phyloP scores from a whole-genome alignment of 2,888 invertebrate genomes.

The Rhagonycha fulva region DNA sequence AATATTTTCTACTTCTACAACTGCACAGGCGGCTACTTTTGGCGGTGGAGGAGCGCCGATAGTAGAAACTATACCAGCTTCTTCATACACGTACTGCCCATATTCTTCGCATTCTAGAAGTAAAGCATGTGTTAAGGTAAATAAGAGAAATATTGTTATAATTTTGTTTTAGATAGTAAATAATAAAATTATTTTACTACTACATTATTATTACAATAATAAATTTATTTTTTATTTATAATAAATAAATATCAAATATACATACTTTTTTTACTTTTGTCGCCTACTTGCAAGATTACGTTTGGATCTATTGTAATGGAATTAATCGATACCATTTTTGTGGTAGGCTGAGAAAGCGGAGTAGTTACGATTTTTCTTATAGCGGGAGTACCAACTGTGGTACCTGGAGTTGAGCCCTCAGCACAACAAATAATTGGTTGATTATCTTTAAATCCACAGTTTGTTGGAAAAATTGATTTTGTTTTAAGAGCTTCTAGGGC shows the following conservation, averaged over 20 bases:
- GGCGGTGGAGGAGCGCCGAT: not conserved
- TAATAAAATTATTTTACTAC: too few relatives aligned
- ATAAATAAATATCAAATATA: not conserved
- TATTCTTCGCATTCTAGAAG: slow-evolving; percentile 20
- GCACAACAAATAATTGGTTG: slow-evolving; percentile 44
- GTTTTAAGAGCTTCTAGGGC: slow-evolving; percentile 35
- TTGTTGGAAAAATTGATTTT: slow-evolving; percentile 35
- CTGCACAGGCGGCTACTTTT: not conserved
- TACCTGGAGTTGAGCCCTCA: not conserved
- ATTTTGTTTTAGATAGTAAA: too few relatives aligned
- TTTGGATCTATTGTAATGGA: not conserved
- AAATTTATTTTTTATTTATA: too few relatives aligned
- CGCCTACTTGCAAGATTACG: not conserved
- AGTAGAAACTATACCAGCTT: too few relatives aligned
- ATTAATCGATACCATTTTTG: not conserved
- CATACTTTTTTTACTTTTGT: slow-evolving; percentile 10
- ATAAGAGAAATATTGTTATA: too few relatives aligned
- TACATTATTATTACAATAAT: too few relatives aligned
- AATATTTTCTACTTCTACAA: slow-evolving; percentile 1
- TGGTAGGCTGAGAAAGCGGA: not conserved
- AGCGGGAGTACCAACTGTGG: not conserved
- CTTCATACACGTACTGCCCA: not conserved
- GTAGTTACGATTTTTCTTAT: not conserved
- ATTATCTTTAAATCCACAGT: slow-evolving; percentile 42
- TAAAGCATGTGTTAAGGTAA: too few relatives aligned